Evolutionary conservation across 2,888 invertebrate genomes (phyloP), one percentile per base, ranked within the genome.

Genomic region (Heliconius ismenius): DNA sequence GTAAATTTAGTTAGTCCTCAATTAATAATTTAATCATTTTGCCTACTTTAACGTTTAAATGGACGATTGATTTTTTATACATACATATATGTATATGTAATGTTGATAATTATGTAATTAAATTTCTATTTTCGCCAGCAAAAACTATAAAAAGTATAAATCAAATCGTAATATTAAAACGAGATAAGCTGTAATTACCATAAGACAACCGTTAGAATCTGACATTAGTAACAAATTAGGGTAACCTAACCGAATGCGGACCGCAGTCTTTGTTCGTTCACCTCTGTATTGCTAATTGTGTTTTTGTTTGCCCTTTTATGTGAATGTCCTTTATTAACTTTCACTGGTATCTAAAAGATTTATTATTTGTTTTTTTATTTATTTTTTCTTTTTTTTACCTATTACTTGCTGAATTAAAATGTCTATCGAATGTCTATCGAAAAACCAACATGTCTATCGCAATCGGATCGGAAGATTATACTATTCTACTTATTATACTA

Each of bases 161-260:
- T 74, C 9, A 21, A 54, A 54, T 54, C 2, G 21, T 21, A 54
- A 54, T 54, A 54, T 54, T 54, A 72, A 76, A 77, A 73, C 78
- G 63, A 78, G 76, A 79, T 79, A 77, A 81, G 83, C 84, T 84
- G 88, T 86, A 88, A 90, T 90, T 90, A 89, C 87, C 90, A 90
- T 91, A 89, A 89, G 86, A 87, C 86, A 84, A 86, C 90, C 91
- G 81, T 89, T 89, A 89, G 84, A 84, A 81, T 84, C 83, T 88
- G 90, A 86, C 90, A 90, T 88, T 87, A 88, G 88, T 90, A 90
- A 91, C 91, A 91, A 92, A 91, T 92, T 91, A 91, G 92, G 92
- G 92, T 92, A 88, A 87, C 86, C 86, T 84, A 82, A 82, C 86
- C 84, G 82, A 88, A 84, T 84, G 84, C 84, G 86, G 87, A 85